These are phyloP conservation scores for Platerodrilus igneus DNA, from an alignment of 2,888 invertebrate genomes.

Conservation along the genomic window DNA sequence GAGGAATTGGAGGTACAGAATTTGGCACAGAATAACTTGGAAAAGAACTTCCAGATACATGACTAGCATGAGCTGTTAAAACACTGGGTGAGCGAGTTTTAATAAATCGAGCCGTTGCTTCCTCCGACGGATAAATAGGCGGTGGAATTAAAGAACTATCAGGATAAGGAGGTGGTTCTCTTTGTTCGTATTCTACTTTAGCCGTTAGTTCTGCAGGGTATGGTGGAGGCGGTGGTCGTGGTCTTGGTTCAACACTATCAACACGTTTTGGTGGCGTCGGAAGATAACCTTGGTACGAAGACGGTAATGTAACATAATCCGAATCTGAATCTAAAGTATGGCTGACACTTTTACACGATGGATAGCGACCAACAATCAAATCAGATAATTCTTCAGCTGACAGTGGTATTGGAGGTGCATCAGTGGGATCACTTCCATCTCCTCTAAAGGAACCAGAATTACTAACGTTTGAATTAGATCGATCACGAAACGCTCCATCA, in stretches of 20 bases:
- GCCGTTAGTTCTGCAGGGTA: slow-evolving; percentile 36
- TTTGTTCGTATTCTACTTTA: slow-evolving; percentile 42
- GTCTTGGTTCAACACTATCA: slow-evolving; percentile 54
- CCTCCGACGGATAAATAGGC: slow-evolving; percentile 61
- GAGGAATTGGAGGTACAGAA: slow-evolving; percentile 44
- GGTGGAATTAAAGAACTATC: slow-evolving; percentile 52
- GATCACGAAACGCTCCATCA: slow-evolving; percentile 56
- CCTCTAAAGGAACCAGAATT: slow-evolving; percentile 77
- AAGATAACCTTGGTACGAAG: slow-evolving; percentile 48
- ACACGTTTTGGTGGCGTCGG: slow-evolving; percentile 68
- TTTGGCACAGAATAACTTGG: slow-evolving; percentile 54
- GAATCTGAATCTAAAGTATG: slow-evolving; percentile 84
- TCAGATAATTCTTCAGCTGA: slow-evolving; percentile 82
- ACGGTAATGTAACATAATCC: slow-evolving; percentile 78
- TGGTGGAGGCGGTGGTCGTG: slow-evolving; percentile 50
- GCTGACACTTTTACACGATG: slow-evolving; percentile 72
- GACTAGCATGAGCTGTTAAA: slow-evolving; percentile 69
- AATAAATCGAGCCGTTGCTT: slow-evolving; percentile 71
- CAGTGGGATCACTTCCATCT: slow-evolving; percentile 85
- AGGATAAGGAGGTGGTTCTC: slow-evolving; percentile 67
- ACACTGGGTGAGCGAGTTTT: slow-evolving; percentile 73
- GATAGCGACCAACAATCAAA: slow-evolving; percentile 77
- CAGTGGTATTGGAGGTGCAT: slow-evolving; percentile 67
- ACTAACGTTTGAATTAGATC: slow-evolving; percentile 76
- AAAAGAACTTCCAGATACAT: slow-evolving; percentile 60